Evolutionary conservation across 2,797 vertebrate species (phyloP).

Genomic region (Heterohyrax brucei): DNA sequence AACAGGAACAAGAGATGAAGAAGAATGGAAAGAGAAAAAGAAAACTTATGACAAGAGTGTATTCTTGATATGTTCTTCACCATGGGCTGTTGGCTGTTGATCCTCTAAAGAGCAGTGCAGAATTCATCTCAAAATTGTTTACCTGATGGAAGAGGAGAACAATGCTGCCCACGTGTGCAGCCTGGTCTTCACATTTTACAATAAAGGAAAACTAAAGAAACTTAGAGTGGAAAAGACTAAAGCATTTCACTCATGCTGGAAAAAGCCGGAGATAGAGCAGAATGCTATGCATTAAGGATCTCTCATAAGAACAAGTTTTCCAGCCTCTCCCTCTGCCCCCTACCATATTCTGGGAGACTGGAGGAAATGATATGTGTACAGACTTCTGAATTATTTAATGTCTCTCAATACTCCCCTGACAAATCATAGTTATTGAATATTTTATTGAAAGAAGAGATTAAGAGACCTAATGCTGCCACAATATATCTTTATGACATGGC

Average conservation of each 20-base stretch:
- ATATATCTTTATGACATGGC: background rate
- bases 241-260: background rate
- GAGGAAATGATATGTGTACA: background rate
- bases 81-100: background rate
- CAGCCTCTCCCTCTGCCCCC: too few relatives aligned
- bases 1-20: background rate
- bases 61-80: background rate
- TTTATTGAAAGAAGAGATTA: conserved; percentile 10
- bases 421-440: background rate
- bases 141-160: background rate
- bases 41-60: background rate
- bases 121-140: background rate
- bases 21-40: background rate
- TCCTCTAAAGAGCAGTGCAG: background rate
- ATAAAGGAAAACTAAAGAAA: conserved; percentile 21
- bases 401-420: background rate
- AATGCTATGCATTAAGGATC: background rate
- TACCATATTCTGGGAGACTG: background rate
- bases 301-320: background rate
- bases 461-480: background rate
- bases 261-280: background rate
- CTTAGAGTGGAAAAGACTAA: background rate
- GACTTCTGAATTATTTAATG: background rate
- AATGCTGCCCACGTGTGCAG: background rate
- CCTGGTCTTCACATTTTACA: background rate